Conservation (phyloP, 2,888 invertebrate species). For the Macrosiphum euphorbiae region DNA sequence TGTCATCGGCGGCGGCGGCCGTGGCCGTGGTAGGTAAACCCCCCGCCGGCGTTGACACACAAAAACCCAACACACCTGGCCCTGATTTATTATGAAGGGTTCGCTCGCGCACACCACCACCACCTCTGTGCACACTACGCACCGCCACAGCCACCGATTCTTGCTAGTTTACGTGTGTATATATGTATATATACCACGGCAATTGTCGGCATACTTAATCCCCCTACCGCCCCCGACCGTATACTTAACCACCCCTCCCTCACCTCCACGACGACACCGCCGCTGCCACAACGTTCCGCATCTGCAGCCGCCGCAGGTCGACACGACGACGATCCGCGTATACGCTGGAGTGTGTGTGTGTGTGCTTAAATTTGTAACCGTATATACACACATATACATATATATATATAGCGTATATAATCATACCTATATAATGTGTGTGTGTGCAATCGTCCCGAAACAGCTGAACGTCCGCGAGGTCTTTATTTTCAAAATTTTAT, state of each 20-base stretch:
- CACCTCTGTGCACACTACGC: background rate
- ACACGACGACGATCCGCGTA: background rate
- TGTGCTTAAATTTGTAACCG: constrained; percentile 6
- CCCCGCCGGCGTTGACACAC: constrained; percentile 64
- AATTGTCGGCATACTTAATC: constrained; percentile 2
- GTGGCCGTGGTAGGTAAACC: constrained; percentile 57
- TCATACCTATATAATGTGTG: background rate
- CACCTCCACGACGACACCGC: background rate
- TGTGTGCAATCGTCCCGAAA: constrained; percentile 29
- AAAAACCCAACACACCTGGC: constrained; percentile 63
- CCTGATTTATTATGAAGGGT: constrained; percentile 65
- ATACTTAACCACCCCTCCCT: background rate
- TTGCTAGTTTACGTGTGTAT: background rate
- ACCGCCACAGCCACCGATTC: background rate
- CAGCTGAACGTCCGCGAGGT: constrained; percentile 44
- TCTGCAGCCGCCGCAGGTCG: constrained; percentile 18
- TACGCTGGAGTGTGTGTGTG: background rate
- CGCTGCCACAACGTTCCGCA: constrained; percentile 1
- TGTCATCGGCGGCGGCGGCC: constrained; percentile 50
- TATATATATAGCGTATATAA: background rate
- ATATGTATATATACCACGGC: background rate
- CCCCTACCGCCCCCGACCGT: background rate
- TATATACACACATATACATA: too few relatives aligned
- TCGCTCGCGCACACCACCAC: constrained; percentile 37
- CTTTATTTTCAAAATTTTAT: constrained; percentile 40